Percentiles rank a stretch among this genome's conserved stretches.
Conservation (phyloP, 1,140 invertebrate genomes). For the Andrena cerasifolii region DNA sequence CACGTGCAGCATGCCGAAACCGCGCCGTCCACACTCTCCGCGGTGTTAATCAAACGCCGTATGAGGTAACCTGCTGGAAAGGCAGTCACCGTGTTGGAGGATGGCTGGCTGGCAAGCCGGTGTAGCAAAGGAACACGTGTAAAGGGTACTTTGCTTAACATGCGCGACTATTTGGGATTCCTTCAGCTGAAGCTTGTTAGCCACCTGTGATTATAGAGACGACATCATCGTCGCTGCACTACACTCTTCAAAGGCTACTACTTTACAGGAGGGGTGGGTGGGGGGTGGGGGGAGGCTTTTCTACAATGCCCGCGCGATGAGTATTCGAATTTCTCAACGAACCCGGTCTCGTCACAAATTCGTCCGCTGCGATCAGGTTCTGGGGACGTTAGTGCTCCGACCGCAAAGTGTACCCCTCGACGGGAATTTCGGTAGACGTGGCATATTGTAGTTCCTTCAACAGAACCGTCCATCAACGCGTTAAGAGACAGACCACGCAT, state of each 20-base stretch:
- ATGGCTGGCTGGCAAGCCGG: background rate
- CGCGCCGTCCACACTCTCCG: slow-evolving; percentile 72
- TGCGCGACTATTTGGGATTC: background rate
- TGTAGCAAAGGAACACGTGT: slow-evolving; percentile 12
- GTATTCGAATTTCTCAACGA: slow-evolving; percentile 8
- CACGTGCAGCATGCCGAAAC: slow-evolving; percentile 74
- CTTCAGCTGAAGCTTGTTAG: background rate
- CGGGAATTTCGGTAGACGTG: slow-evolving; percentile 9
- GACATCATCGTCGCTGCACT: background rate
- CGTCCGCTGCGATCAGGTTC: slow-evolving; percentile 3
- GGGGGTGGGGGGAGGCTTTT: no score
- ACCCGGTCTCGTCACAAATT: background rate
- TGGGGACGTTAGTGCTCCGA: background rate
- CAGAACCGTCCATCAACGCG: slow-evolving; percentile 33
- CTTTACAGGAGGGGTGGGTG: no score
- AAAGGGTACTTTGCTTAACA: slow-evolving; percentile 25
- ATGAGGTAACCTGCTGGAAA: slow-evolving; percentile 47
- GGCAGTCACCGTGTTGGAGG: slow-evolving; percentile 27
- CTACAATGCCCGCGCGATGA: background rate
- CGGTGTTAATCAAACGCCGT: slow-evolving; percentile 78
- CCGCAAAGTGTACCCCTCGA: background rate
- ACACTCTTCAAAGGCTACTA: no score
- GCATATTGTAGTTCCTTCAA: slow-evolving; percentile 39
- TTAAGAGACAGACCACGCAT: slow-evolving; percentile 23
- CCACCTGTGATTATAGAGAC: no score